These are phyloP conservation scores for Eupelmus urozonus DNA, from an alignment of 2,888 invertebrate genomes.

Conservation along the genomic window DNA sequence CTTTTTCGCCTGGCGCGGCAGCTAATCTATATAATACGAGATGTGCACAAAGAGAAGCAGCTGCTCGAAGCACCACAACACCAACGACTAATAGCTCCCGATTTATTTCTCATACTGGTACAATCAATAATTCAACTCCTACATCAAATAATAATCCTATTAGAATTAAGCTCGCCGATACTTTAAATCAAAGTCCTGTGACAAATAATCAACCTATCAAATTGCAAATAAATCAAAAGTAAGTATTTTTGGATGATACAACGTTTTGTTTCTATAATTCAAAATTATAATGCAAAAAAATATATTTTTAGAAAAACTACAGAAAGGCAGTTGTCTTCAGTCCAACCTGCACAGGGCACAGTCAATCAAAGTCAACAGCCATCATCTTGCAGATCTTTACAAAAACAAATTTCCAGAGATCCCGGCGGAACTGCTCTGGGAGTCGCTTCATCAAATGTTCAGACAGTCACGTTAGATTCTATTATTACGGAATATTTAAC, in stretches of 20 bases:
- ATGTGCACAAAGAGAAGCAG: conserved; percentile 68
- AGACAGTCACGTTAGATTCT: conserved; percentile 87
- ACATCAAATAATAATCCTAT: conserved; percentile 66
- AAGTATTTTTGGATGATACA: conserved; percentile 19
- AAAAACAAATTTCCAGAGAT: conserved; percentile 79
- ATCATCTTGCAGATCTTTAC: conserved; percentile 77
- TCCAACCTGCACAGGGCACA: conserved; percentile 39
- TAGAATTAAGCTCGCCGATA: conserved; percentile 71
- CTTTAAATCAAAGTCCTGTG: conserved; percentile 68
- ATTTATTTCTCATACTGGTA: conserved; percentile 70
- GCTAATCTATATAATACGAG: conserved; percentile 73
- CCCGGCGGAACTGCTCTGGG: conserved; percentile 71
- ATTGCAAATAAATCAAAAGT: conserved; percentile 70
- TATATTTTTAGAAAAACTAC: conserved; percentile 65
- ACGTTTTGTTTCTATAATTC: background rate
- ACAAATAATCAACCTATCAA: conserved; percentile 72
- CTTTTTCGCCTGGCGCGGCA: conserved; percentile 73
- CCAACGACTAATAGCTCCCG: conserved; percentile 70
- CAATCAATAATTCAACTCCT: conserved; percentile 65
- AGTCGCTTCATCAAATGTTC: conserved; percentile 70
- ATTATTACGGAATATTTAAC: conserved; percentile 98
- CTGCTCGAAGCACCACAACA: conserved; percentile 67
- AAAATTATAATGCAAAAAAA: background rate
- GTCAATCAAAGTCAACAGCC: conserved; percentile 53
- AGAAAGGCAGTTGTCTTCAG: conserved; percentile 60